A percentile compares a stretch with the other conserved stretches of the same genome.
Conservation (phyloP, 2,113 vertebrate species). For the Lota lota region DNA sequence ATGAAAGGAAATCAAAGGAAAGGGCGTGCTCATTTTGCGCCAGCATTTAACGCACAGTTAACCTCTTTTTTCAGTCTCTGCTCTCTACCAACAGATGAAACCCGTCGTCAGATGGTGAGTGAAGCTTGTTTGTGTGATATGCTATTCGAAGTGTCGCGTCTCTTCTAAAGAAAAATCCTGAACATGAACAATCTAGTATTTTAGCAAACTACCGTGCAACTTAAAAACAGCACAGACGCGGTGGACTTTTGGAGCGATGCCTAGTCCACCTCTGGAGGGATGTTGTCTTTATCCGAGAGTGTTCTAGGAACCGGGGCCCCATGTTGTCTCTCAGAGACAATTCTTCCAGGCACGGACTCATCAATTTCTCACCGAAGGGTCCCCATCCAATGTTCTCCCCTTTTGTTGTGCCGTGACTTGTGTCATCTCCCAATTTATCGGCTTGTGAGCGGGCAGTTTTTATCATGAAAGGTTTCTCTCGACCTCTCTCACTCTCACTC, state of each 20-base stretch:
- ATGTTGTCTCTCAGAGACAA: slow-evolving; percentile 65
- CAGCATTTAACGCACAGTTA: slow-evolving; percentile 34
- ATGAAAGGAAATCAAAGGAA: slow-evolving; percentile 46
- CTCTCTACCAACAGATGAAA: slow-evolving; percentile 34
- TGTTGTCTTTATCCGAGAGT: slow-evolving; percentile 64
- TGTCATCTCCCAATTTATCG: slow-evolving; percentile 77
- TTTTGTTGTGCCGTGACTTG: slow-evolving; percentile 74
- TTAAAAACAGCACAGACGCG: slow-evolving; percentile 42
- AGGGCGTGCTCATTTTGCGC: slow-evolving; percentile 14
- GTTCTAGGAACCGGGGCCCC: slow-evolving; percentile 63
- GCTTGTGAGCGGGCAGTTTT: slow-evolving; percentile 70
- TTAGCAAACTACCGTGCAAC: slow-evolving; percentile 12
- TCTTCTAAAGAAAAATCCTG: no score
- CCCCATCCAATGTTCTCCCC: slow-evolving; percentile 71
- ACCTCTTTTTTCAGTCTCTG: slow-evolving; percentile 7
- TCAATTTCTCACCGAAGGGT: slow-evolving; percentile 67
- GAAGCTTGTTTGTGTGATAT: background rate
- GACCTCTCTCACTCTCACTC: slow-evolving; percentile 17
- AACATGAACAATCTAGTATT: background rate
- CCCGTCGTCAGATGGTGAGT: slow-evolving; percentile 34
- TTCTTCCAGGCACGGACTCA: slow-evolving; percentile 67
- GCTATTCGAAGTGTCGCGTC: no score
- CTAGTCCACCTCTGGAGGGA: slow-evolving; percentile 57
- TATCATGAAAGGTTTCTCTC: slow-evolving; percentile 67
- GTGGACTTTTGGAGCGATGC: slow-evolving; percentile 45